Conservation (phyloP, 2,113 vertebrate genomes). For the Gambusia affinis region DNA sequence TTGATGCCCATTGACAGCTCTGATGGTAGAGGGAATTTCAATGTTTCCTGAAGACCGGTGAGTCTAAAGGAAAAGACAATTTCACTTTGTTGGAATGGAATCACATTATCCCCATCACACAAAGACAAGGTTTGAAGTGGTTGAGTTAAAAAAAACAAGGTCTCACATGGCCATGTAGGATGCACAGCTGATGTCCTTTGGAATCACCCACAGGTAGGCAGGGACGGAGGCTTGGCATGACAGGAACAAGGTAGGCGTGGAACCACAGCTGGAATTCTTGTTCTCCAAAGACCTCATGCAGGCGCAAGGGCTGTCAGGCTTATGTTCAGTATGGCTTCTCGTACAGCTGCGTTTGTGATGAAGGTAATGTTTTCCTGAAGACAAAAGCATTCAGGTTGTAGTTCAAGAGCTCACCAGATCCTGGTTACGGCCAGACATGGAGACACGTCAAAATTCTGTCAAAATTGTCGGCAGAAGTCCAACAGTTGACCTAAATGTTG, state of each 20-base stretch:
- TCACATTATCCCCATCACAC: too few species aligned
- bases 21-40: too few species aligned
- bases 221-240: slow-evolving; percentile 45
- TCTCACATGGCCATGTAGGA: slow-evolving; percentile 55
- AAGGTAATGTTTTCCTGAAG: slow-evolving; percentile 35
- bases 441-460: too few species aligned
- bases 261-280: slow-evolving; percentile 54
- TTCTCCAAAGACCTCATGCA: slow-evolving; percentile 20
- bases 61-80: too few species aligned
- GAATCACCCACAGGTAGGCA: slow-evolving; percentile 36
- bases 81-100: too few species aligned
- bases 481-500: neutral
- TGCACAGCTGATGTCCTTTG: slow-evolving; percentile 57
- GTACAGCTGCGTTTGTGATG: slow-evolving; percentile 8
- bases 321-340: slow-evolving; percentile 38
- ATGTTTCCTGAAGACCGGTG: too few species aligned
- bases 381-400: neutral
- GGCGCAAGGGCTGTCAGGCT: slow-evolving; percentile 52
- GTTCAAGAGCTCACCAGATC: neutral
- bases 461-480: neutral
- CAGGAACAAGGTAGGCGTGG: slow-evolving; percentile 44
- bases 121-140: too few species aligned
- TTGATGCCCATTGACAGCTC: too few species aligned
- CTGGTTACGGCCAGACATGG: too few species aligned
- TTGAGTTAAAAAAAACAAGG: too few species aligned